Evolutionary conservation across 2,113 vertebrate species (phyloP).

Genomic region (Psettodes erumei): DNA sequence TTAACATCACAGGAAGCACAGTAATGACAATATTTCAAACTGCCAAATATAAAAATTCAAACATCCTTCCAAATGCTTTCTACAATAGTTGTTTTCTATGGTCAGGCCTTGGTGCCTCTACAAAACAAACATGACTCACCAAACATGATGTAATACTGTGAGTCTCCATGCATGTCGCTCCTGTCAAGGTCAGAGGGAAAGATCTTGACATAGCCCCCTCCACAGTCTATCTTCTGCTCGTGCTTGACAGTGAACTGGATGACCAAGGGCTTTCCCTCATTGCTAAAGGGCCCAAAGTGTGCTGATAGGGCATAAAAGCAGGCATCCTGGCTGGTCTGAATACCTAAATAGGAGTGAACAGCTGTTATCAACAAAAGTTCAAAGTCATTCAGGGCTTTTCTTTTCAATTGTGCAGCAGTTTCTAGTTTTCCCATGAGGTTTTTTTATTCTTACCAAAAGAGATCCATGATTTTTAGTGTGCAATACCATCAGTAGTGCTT

Average conservation of each 20-base stretch:
- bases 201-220: conserved; percentile 88
- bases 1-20: background rate
- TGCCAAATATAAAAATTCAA: background rate
- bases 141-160: conserved; percentile 88
- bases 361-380: background rate
- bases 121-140: conserved; percentile 81
- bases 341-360: conserved; percentile 71
- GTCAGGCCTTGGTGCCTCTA: background rate
- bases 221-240: conserved; percentile 89
- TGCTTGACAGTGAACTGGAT: conserved; percentile 89
- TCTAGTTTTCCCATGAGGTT: background rate
- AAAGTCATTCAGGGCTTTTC: background rate
- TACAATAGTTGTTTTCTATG: background rate
- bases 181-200: conserved; percentile 85
- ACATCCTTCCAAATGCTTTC: background rate
- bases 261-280: conserved; percentile 84
- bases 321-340: conserved; percentile 87
- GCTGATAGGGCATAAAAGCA: conserved; percentile 87
- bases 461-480: background rate
- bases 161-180: conserved; percentile 81
- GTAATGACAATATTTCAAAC: background rate
- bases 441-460: background rate
- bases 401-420: background rate
- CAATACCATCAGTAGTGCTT: background rate
- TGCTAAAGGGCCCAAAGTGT: conserved; percentile 85